Base-by-base conservation (phyloP, 1,140 invertebrate genomes). In the Aphaenogaster ashmeadi region DNA sequence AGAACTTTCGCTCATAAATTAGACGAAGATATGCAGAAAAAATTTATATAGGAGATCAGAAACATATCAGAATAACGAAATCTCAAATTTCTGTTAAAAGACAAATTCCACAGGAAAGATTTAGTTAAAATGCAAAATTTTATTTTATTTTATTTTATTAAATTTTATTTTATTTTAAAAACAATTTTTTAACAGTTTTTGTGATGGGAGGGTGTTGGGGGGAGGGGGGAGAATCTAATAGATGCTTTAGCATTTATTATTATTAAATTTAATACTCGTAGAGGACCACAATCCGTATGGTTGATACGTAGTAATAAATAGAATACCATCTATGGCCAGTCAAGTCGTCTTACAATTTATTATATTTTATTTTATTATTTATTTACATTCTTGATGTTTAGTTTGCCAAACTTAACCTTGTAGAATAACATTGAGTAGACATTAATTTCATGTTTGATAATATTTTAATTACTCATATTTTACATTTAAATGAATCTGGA, bases 391-490 rank as follows among this genome's bases (percentile, higher is more conserved):
- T 18, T 21, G 15, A 9, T 2, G 21, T 6, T 18, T 33, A 11
- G 38, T 33, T 78, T 0, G 21, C n/a, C 5, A 33, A 58, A 77
- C 1, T n/a, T 38, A 58, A 77, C 1, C 21, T 38, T 18, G 7
- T 58, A 13, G n/a, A 44, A 9, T 21, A 38, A 58, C n/a, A 74
- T 36, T 2, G 33, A 38, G 3, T 21, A 15, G 11, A 8, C 5
- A 36, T 79, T 33, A 69, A 66, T 66, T 50, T 64, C 2, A 18
- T n/a, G 21, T 15, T 13, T 21, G 36, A 8, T 3, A 15, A 44
- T 69, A 80, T 54, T 67, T 67, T 9, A 50, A 60, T 62, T 47
- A n/a, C 15, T 50, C 3, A 21, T 47, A 27, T 44, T 62, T 62
- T 0, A 36, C 5, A 33, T 50, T 47, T 47, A 69, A n/a, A 41